A percentile compares a stretch with the other conserved stretches of the same genome.
Evolutionary conservation across 2,888 invertebrate species (phyloP).

Genomic region (Ectemnius lituratus): DNA sequence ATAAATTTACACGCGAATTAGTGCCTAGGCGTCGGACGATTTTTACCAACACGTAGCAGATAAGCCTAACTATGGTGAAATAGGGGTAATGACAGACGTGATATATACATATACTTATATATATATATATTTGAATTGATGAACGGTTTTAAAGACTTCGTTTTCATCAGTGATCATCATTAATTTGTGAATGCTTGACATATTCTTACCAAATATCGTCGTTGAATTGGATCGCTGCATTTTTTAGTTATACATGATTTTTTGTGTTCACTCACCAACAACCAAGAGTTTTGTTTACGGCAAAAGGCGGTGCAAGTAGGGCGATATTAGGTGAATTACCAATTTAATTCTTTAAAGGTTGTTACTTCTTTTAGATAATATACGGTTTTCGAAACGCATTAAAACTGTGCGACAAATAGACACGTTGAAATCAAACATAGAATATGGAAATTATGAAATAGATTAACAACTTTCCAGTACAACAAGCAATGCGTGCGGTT

Average conservation of each 20-base stretch:
- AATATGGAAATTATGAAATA: too few relatives aligned
- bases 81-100: conserved; percentile 13
- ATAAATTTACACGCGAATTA: conserved; percentile 26
- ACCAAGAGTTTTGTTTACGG: conserved; percentile 30
- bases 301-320: conserved; percentile 10
- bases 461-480: too few relatives aligned
- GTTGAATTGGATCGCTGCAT: conserved; percentile 50
- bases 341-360: too few relatives aligned
- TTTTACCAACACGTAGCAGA: conserved; percentile 15
- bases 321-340: too few relatives aligned
- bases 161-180: not conserved
- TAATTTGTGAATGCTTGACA: not conserved
- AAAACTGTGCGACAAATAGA: too few relatives aligned
- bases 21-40: conserved; percentile 22
- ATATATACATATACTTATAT: conserved; percentile 13
- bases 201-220: conserved; percentile 36
- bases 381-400: too few relatives aligned
- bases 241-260: conserved; percentile 38
- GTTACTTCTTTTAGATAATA: too few relatives aligned
- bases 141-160: not conserved
- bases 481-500: too few relatives aligned
- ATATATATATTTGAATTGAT: conserved; percentile 8
- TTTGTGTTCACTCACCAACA: conserved; percentile 40
- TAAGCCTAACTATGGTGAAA: conserved; percentile 22
- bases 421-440: too few relatives aligned